Base-by-base conservation (phyloP, 1,140 invertebrate genomes). In the Eriocheir sinensis region DNA sequence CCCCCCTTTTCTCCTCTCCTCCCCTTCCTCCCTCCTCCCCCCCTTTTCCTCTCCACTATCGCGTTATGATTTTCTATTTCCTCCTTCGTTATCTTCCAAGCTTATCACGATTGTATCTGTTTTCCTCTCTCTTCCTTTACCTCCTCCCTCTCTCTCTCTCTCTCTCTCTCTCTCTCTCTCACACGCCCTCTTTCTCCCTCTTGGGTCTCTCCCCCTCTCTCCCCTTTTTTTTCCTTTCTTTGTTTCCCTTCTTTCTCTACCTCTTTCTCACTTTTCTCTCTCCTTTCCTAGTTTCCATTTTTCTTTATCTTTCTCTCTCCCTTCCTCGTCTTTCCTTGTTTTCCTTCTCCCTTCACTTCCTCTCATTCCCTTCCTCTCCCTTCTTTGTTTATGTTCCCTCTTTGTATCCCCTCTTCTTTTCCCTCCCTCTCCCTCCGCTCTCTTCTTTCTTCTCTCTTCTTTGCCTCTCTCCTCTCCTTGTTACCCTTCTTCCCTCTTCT, bases 31-130 rank as follows among this genome's bases (percentile, higher is more conserved):
- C 60, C 27, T 72, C n/a, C n/a, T 85, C 53, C 53, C 88, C 89
- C 89, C 41, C 60, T 86, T 86, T 86, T 38, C 40, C 21, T n/a
- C 40, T 44, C 30, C 89, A 90, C 89, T 90, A 90, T 90, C 89
- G 89, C 53, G 89, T 90, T 90, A 90, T 90, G 89, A 90, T 90
- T 90, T 90, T 90, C 89, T 90, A 90, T 90, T 90, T 90, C 89
- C 89, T 48, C 41, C 89, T 27, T 36, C 53, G 89, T 90, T 90
- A 90, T 90, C 89, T 90, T 48, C 44, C 8, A 34, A n/a, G 89
- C 89, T 90, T 90, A 90, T 90, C 89, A 53, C 34, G 89, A 90
- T 90, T 21, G 34, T 90, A 90, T 90, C 89, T 60, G 89, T 53
- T 60, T 60, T 34, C 89, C 89, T 60, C 53, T 60, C 60, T 34